Evolutionary conservation across 1,140 invertebrate genomes (phyloP), one percentile per base, ranked within the genome.

Genomic region (Asobara japonica): DNA sequence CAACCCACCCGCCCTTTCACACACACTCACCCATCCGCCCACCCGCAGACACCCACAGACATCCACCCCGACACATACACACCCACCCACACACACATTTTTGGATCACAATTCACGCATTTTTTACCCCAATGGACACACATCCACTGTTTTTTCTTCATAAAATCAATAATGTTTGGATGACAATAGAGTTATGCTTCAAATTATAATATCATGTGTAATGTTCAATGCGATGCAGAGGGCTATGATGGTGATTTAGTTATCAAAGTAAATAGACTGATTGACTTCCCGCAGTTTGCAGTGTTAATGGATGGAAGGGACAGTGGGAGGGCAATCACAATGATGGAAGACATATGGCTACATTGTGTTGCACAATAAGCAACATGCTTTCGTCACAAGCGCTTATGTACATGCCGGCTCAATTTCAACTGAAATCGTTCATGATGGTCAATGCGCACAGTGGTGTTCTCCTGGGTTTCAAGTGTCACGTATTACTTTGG

Each of bases 251-350:
- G 65, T 45, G 38, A 67, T 67, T 67, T 67, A 0, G 64, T 68
- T 64, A 71, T 71, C 64, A 71, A 64, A 71, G 41, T 71, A 71
- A 71, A 61, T 71, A 45, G 60, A 38, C 69, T 71, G 69, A 64
- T 71, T 71, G 38, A 65, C 38, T 66, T 66, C 45, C 18, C 31
- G 51, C 51, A 56, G 51, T 56, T 56, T 56, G 51, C 25, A 22
- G 7, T 56, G 51, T 8, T 51, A 51, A 51, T 51, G 20, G 6
- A 16, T 27, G 51, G 25, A 56, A 56, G 18, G 51, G 51, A 56
- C 51, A 18, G 51, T 8, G 22, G 51, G n/a, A 36, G 31, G 31
- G 11, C 31, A 36, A 36, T 36, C 5, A 36, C 11, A 56, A 13
- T 45, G 18, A 56, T 56, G 51, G 51, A 56, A 56, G 51, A 56